Conservation (phyloP, 2,888 invertebrate species). For the Noctuana brunneofusca region DNA sequence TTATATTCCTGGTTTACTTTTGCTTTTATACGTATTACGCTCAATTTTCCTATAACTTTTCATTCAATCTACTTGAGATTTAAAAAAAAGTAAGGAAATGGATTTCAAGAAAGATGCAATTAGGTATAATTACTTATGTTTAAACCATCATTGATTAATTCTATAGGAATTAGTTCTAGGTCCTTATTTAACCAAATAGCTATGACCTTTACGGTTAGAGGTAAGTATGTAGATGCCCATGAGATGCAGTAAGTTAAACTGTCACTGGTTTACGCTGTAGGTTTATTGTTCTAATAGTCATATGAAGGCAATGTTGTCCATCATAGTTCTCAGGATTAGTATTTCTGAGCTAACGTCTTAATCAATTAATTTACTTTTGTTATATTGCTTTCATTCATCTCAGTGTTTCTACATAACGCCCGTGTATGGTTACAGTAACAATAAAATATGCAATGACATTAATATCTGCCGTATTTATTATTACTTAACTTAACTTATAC, state of each 20-base stretch:
- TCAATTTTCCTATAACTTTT: too few species aligned
- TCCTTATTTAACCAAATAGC: slow-evolving; percentile 5
- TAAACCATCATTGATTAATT: not conserved
- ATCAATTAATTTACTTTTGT: not conserved
- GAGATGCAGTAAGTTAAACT: slow-evolving; percentile 1
- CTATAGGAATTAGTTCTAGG: slow-evolving; percentile 2
- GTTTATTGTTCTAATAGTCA: not conserved
- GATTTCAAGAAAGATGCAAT: too few species aligned
- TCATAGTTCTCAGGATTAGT: not conserved
- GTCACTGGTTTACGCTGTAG: not conserved
- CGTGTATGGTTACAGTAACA: not conserved
- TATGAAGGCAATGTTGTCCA: not conserved
- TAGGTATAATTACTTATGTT: too few species aligned
- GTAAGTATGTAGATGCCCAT: not conserved
- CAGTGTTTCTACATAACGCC: not conserved
- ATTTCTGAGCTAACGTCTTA: not conserved
- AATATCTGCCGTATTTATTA: not conserved
- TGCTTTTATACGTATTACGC: not conserved
- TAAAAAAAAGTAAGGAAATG: too few species aligned
- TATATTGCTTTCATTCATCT: not conserved
- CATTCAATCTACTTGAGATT: too few species aligned
- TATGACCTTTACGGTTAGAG: slow-evolving; percentile 2
- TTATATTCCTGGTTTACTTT: not conserved
- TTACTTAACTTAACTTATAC: not conserved
- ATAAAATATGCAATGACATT: slow-evolving; percentile 5